Evolutionary conservation across 2,113 vertebrate species (phyloP).

Genomic region (Nycticorax nycticorax): DNA sequence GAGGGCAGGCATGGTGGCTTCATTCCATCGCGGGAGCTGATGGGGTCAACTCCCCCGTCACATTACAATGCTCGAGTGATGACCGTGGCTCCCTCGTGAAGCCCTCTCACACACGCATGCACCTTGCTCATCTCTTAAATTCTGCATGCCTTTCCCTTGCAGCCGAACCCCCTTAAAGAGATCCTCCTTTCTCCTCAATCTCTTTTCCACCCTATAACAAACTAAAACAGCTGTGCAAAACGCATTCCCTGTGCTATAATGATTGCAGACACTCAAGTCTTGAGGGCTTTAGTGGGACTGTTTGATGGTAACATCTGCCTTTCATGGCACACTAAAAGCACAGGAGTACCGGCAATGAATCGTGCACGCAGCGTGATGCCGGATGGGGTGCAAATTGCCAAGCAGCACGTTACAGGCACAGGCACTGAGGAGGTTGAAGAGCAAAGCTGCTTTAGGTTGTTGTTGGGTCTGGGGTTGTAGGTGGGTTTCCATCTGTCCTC

Average conservation of each 20-base stretch:
- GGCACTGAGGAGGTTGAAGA: not conserved
- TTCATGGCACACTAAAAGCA: not conserved
- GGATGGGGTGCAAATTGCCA: not conserved
- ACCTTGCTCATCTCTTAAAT: not conserved
- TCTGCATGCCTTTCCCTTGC: not conserved
- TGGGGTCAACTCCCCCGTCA: not conserved
- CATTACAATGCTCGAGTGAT: rapidly evolving
- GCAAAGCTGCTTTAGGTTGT: not conserved
- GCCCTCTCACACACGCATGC: not conserved
- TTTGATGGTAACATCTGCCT: not conserved
- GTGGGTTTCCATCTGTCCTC: not conserved
- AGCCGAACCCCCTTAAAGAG: not conserved
- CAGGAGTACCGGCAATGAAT: not conserved
- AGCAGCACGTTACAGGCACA: not conserved
- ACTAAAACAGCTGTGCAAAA: not conserved
- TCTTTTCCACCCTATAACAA: not conserved
- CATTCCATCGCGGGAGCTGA: not conserved
- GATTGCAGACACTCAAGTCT: not conserved
- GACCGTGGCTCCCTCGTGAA: not conserved
- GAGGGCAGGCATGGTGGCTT: not conserved
- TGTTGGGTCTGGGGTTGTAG: not conserved
- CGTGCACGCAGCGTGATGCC: rapidly evolving
- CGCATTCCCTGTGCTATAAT: not conserved
- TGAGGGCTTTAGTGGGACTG: not conserved
- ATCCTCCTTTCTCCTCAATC: not conserved